Evolutionary conservation across 1,140 invertebrate genomes (phyloP).

Genomic region (Drosophila tropicalis): DNA sequence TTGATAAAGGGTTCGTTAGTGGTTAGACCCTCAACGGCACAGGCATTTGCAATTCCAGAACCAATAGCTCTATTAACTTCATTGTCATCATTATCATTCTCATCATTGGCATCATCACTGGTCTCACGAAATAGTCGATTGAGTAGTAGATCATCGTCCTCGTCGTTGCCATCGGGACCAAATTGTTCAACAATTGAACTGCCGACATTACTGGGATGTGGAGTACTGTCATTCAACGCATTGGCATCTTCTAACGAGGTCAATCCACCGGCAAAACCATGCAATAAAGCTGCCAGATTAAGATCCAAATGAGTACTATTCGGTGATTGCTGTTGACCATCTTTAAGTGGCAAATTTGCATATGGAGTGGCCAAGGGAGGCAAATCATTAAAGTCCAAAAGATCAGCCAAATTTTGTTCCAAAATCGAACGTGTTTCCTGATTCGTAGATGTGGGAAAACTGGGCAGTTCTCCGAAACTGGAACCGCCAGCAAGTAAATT

Average conservation of each 20-base stretch:
- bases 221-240: constrained; percentile 75
- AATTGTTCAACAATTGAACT: constrained; percentile 57
- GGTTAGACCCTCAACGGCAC: constrained; percentile 65
- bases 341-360: constrained; percentile 75
- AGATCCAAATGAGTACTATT: constrained; percentile 65
- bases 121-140: constrained; percentile 42
- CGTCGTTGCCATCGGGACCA: constrained; percentile 32
- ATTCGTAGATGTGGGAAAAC: constrained; percentile 66
- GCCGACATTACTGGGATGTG: constrained; percentile 61
- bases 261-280: constrained; percentile 55
- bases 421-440: constrained; percentile 75
- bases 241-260: constrained; percentile 23
- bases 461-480: constrained; percentile 50
- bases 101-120: constrained; percentile 32
- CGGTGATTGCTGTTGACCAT: constrained; percentile 69
- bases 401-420: constrained; percentile 81
- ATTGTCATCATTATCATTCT: constrained; percentile 50
- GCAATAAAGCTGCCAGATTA: constrained; percentile 59
- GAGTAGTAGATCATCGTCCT: constrained; percentile 44
- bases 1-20: constrained; percentile 59
- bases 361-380: constrained; percentile 65
- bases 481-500: constrained; percentile 34
- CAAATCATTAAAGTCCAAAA: constrained; percentile 76
- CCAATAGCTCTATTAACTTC: constrained; percentile 21
- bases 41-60: constrained; percentile 52